Evolutionary conservation across 2,797 vertebrate genomes (phyloP).

Genomic region (Orestias chungarensis): DNA sequence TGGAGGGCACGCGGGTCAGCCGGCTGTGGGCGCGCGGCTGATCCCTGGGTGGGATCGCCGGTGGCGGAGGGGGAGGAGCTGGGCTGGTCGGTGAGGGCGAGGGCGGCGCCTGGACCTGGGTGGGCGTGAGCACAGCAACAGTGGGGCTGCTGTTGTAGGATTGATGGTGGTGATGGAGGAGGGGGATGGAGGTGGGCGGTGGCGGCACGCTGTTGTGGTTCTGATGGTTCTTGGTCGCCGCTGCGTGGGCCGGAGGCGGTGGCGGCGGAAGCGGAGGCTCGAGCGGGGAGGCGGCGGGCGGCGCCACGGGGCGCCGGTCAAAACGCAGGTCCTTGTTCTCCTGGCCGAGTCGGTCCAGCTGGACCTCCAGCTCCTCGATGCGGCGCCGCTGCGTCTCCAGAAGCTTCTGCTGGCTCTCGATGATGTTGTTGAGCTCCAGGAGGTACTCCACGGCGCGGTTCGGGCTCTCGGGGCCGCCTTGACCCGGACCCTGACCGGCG

Average conservation of each 20-base stretch:
- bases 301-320: slow-evolving; percentile 73
- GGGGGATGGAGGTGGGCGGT: slow-evolving; percentile 51
- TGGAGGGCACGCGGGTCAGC: slow-evolving; percentile 83
- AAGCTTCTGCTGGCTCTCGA: slow-evolving; percentile 93
- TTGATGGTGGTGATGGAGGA: slow-evolving; percentile 49
- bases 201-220: slow-evolving; percentile 63
- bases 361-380: slow-evolving; percentile 92
- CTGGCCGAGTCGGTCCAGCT: slow-evolving; percentile 88
- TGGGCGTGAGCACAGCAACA: slow-evolving; percentile 29
- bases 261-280: slow-evolving; percentile 71
- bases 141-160: slow-evolving; percentile 59
- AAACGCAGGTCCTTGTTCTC: slow-evolving; percentile 90
- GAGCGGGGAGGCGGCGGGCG: slow-evolving; percentile 45
- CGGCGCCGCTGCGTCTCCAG: slow-evolving; percentile 88
- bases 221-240: slow-evolving; percentile 52
- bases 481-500: slow-evolving; percentile 62
- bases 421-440: slow-evolving; percentile 94
- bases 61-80: slow-evolving; percentile 66
- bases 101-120: slow-evolving; percentile 46
- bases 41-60: slow-evolving; percentile 72
- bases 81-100: slow-evolving; percentile 48
- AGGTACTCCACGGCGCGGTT: slow-evolving; percentile 93
- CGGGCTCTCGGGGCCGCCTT: slow-evolving; percentile 84
- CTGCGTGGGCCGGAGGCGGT: slow-evolving; percentile 53
- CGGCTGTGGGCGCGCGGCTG: slow-evolving; percentile 78